Conservation (phyloP, 2,113 vertebrate species). For the Burhinus oedicnemus region DNA sequence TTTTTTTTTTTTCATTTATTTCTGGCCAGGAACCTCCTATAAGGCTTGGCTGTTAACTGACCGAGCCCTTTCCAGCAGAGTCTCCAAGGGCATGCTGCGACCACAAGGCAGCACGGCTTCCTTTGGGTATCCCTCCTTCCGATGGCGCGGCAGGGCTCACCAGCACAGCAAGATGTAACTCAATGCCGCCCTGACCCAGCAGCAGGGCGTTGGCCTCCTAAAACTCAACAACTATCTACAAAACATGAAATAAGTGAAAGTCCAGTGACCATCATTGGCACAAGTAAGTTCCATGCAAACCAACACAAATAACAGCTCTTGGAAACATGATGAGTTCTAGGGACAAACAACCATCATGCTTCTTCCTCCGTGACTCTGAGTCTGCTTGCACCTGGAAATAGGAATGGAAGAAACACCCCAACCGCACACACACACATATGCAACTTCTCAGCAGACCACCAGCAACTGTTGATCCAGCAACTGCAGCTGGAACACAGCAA, state of each 20-base stretch:
- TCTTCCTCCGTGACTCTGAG: neutral
- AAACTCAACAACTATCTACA: neutral
- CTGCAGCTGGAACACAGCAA: slow-evolving; percentile 36
- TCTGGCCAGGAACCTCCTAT: neutral
- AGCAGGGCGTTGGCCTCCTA: neutral
- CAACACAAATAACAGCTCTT: neutral
- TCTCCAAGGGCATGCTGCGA: neutral
- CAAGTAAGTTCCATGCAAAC: neutral
- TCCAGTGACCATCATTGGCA: neutral
- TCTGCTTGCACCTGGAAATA: neutral
- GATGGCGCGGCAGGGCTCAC: fast-evolving
- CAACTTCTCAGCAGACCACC: neutral
- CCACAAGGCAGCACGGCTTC: neutral
- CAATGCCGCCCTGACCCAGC: neutral
- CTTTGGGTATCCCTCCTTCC: neutral
- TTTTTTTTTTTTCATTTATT: neutral
- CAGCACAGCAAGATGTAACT: neutral
- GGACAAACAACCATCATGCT: neutral
- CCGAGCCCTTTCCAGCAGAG: neutral
- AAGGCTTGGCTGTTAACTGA: neutral
- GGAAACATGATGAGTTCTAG: neutral
- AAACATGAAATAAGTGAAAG: neutral
- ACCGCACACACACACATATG: neutral
- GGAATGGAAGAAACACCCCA: neutral
- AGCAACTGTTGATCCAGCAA: neutral